Evolutionary conservation across 2,797 vertebrate genomes (phyloP), one percentile per base, ranked within the genome.

Genomic region (Manis pentadactyla): DNA sequence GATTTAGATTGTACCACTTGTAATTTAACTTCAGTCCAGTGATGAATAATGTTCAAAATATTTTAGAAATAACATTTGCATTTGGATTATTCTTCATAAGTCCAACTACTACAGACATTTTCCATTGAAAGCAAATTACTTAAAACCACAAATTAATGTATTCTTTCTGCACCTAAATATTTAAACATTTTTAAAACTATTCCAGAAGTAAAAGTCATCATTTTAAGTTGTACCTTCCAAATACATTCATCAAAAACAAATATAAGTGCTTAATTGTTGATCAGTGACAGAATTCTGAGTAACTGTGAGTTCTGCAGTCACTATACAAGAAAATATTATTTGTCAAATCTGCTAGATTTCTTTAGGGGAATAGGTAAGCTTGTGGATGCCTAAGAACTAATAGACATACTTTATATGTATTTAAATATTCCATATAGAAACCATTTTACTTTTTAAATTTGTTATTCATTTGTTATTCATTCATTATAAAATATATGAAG

Each of bases 91-190:
- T 83, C n/a, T 73, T 87, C 55, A 0, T 90, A 75, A 87, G 18
- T 42, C 53, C 64, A 87, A 55, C 34, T 66, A 23, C 71, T 68
- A 77, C 19, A 79, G 53, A 86, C 8, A 69, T 68, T 94, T 94
- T 92, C 73, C 55, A 57, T 74, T 89, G 14, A 74, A 95, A 93
- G 18, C 2, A 93, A 94, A 87, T 88, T 81, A 88, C 55, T 93
- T 94, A 61, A 93, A 94, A 84, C 25, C 81, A 95, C n/a, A 83
- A 92, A 57, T n/a, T 90, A 25, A 55, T 73, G 37, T 69, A 39
- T 79, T 84, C 51, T 90, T 87, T 84, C 39, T 64, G 1, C 57
- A 93, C 90, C 31, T 92, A 95, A 83, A n/a, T 93, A 86, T 53
- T 94, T 96, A 84, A 63, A 39, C 8, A 57, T 77, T 68, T 81